These are phyloP conservation scores for Numenius arquata DNA, from an alignment of 2,113 vertebrate genomes.

Conservation along the genomic window DNA sequence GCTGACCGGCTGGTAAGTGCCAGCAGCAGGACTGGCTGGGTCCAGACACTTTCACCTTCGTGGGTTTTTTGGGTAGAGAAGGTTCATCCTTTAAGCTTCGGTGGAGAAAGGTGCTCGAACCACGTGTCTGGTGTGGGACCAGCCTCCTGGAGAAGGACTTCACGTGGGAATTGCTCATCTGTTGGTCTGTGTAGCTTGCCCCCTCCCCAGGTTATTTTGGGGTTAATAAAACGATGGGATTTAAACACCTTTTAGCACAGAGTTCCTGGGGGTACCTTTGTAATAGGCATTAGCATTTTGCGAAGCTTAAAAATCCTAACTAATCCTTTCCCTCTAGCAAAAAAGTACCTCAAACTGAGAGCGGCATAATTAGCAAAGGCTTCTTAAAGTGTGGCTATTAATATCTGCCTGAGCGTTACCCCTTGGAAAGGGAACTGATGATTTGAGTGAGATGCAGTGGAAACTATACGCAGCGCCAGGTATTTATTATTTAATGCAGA, in stretches of 20 bases:
- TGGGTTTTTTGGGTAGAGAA: not conserved
- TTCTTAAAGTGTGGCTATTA: slow-evolving; percentile 41
- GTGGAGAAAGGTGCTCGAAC: not conserved
- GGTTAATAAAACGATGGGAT: not conserved
- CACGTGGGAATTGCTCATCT: not conserved
- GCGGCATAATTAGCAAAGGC: slow-evolving; percentile 34
- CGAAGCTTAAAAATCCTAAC: slow-evolving; percentile 34
- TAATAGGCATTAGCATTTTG: slow-evolving; percentile 15
- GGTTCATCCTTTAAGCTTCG: not conserved
- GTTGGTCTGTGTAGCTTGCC: not conserved
- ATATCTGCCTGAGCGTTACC: slow-evolving; percentile 27
- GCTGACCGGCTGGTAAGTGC: slow-evolving; percentile 75
- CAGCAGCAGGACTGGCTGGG: not conserved
- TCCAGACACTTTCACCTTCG: accelerated
- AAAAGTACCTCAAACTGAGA: slow-evolving; percentile 17
- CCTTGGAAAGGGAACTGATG: slow-evolving; percentile 19
- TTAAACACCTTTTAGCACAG: slow-evolving; percentile 2
- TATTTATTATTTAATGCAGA: slow-evolving; percentile 66
- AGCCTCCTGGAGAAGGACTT: not conserved
- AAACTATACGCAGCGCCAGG: slow-evolving; percentile 29
- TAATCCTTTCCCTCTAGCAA: slow-evolving; percentile 34
- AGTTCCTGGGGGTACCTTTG: not conserved
- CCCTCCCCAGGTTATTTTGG: not conserved
- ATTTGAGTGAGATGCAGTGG: slow-evolving; percentile 45
- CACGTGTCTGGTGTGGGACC: accelerated